phyloP scores from a whole-genome alignment of 2,113 vertebrate genomes.

The Acanthisitta chloris region DNA sequence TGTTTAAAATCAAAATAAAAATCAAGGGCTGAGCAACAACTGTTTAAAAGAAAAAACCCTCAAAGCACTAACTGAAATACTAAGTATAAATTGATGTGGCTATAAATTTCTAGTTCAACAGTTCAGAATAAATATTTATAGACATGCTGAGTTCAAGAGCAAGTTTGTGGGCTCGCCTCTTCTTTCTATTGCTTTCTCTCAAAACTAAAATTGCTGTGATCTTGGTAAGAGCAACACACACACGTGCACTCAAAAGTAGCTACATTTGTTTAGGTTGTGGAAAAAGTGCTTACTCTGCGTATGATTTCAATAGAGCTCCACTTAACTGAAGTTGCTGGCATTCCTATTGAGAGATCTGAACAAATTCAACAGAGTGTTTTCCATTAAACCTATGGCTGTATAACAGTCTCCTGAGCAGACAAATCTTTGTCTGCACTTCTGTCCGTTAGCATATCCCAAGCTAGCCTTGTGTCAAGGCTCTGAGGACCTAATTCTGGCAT shows the following conservation, averaged over 20 bases:
- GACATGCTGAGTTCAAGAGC: conserved; percentile 19
- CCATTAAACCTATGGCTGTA: neutral
- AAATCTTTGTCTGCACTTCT: neutral
- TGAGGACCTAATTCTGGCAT: neutral
- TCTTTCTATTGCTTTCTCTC: conserved; percentile 25
- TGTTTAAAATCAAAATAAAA: neutral
- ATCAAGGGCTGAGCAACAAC: neutral
- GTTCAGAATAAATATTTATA: conserved; percentile 40
- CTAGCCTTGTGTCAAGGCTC: neutral
- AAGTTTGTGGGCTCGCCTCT: neutral
- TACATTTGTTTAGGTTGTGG: neutral
- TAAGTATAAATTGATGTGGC: neutral
- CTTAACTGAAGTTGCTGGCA: neutral
- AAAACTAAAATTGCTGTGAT: conserved; percentile 36
- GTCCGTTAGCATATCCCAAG: neutral
- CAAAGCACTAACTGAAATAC: conserved; percentile 3
- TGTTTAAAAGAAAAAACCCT: neutral
- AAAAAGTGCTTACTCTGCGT: neutral
- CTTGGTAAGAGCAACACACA: neutral
- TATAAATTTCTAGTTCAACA: conserved; percentile 18
- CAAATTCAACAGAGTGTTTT: neutral
- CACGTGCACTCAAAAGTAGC: neutral
- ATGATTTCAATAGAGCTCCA: conserved; percentile 1
- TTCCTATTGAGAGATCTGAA: neutral
- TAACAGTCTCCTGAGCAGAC: neutral